phyloP scores from a whole-genome alignment of 37 sponge, comb jelly and placozoan species.

The Oopsacas minuta region DNA sequence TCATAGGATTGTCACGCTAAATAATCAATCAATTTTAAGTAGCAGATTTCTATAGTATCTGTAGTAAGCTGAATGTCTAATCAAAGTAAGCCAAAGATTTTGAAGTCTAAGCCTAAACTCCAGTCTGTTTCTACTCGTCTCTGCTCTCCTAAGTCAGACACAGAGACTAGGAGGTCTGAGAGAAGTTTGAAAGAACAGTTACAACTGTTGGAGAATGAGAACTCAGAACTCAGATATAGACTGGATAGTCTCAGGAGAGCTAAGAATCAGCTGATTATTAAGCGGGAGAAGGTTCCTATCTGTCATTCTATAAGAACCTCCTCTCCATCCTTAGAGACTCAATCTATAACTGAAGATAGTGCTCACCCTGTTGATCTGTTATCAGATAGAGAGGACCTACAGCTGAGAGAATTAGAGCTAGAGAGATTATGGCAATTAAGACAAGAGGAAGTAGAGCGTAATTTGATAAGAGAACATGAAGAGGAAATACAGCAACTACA shows the following conservation, averaged over 20 bases:
- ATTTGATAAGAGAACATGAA: background rate
- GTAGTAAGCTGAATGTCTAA: background rate
- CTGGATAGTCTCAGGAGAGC: constrained; percentile 48
- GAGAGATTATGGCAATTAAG: background rate
- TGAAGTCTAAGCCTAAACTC: background rate
- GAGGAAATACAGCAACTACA: constrained; percentile 16
- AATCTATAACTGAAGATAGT: background rate
- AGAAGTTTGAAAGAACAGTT: background rate
- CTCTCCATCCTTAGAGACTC: background rate
- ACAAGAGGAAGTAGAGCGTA: background rate
- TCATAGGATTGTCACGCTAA: no score
- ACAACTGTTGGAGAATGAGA: background rate
- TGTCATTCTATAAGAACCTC: background rate
- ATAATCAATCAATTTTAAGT: background rate
- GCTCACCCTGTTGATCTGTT: background rate
- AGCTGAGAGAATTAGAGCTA: background rate
- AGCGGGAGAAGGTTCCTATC: constrained; percentile 23
- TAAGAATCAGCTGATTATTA: constrained; percentile 44
- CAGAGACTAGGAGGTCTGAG: background rate
- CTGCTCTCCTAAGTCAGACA: background rate
- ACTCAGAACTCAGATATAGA: constrained; percentile 24
- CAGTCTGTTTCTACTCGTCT: background rate
- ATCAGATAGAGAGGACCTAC: background rate
- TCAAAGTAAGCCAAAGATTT: background rate
- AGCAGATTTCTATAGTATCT: background rate